A percentile compares a stretch with the other conserved stretches of the same genome.
Conservation (phyloP, 1,140 invertebrate genomes). For the Scaptomyza hsui region DNA sequence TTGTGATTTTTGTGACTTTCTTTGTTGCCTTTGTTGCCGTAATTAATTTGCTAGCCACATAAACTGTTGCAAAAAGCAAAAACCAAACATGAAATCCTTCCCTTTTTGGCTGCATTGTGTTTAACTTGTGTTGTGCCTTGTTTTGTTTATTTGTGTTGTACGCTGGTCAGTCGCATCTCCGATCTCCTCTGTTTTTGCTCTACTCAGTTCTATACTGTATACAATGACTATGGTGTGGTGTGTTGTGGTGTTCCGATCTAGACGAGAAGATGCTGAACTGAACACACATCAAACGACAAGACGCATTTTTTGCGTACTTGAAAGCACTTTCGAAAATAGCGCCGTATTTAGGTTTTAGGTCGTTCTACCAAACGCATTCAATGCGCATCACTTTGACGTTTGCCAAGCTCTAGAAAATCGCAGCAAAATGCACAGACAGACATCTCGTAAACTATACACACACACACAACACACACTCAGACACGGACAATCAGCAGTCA, state of each 20-base stretch:
- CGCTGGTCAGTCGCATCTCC: slow-evolving; percentile 27
- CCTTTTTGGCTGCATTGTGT: slow-evolving; percentile 46
- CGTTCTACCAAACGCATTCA: slow-evolving; percentile 58
- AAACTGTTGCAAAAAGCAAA: slow-evolving; percentile 16
- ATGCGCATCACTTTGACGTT: slow-evolving; percentile 65
- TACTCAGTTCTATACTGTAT: not conserved
- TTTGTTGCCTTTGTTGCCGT: slow-evolving; percentile 47
- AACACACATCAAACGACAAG: slow-evolving; percentile 55
- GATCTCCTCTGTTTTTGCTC: slow-evolving; percentile 4
- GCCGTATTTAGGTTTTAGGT: slow-evolving; percentile 70
- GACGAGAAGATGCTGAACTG: too few relatives aligned
- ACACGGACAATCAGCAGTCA: slow-evolving; percentile 10
- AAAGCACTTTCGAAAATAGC: slow-evolving; percentile 60
- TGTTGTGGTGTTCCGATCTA: slow-evolving; percentile 15
- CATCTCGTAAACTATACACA: not conserved
- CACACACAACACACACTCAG: not conserved
- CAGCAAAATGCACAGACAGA: slow-evolving; percentile 29
- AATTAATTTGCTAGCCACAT: slow-evolving; percentile 73
- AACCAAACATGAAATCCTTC: slow-evolving; percentile 33
- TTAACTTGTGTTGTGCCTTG: slow-evolving; percentile 52
- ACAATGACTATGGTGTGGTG: too few relatives aligned
- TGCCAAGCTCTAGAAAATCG: slow-evolving; percentile 50
- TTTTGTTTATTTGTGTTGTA: slow-evolving; percentile 55
- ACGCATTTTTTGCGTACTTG: slow-evolving; percentile 54
- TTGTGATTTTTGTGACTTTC: slow-evolving; percentile 39